Percentiles rank a stretch among this genome's conserved stretches.
phyloP scores from a whole-genome alignment of 1,140 invertebrate species.

The Trypoxylus dichotomus region DNA sequence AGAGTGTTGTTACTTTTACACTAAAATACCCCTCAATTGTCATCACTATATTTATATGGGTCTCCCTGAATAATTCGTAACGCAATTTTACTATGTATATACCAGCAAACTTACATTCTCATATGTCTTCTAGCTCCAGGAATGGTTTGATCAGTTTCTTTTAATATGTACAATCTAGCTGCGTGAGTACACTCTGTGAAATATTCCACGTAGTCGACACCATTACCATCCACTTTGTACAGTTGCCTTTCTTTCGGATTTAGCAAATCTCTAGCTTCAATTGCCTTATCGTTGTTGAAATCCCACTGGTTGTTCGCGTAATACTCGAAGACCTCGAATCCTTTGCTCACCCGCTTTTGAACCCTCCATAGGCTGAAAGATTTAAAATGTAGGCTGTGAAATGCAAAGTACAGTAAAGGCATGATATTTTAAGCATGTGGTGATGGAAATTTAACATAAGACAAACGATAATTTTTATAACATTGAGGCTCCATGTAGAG shows the following conservation, averaged over 20 bases:
- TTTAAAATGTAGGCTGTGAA: too few species aligned
- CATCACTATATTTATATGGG: too few species aligned
- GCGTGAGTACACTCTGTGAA: conserved; percentile 51
- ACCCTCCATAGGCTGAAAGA: conserved; percentile 33
- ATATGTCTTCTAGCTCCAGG: conserved; percentile 57
- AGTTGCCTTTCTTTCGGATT: conserved; percentile 50
- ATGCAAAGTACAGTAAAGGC: too few species aligned
- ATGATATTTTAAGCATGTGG: too few species aligned
- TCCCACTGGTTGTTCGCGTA: conserved; percentile 55
- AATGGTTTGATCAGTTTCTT: conserved; percentile 59
- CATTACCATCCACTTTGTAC: conserved; percentile 52
- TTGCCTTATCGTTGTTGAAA: conserved; percentile 52
- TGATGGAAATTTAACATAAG: too few species aligned
- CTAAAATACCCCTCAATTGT: too few species aligned
- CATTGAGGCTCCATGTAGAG: too few species aligned
- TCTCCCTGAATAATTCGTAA: too few species aligned
- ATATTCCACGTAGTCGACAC: conserved; percentile 52
- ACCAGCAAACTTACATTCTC: conserved; percentile 43
- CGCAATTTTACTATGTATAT: too few species aligned
- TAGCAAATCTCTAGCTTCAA: conserved; percentile 44
- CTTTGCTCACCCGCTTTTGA: conserved; percentile 53
- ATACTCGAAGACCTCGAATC: conserved; percentile 52
- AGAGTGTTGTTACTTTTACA: too few species aligned
- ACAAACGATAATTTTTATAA: too few species aligned
- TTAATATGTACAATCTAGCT: conserved; percentile 57